These are phyloP conservation scores for Mohoua ochrocephala DNA, from an alignment of 2,113 vertebrate species.

Conservation along the genomic window DNA sequence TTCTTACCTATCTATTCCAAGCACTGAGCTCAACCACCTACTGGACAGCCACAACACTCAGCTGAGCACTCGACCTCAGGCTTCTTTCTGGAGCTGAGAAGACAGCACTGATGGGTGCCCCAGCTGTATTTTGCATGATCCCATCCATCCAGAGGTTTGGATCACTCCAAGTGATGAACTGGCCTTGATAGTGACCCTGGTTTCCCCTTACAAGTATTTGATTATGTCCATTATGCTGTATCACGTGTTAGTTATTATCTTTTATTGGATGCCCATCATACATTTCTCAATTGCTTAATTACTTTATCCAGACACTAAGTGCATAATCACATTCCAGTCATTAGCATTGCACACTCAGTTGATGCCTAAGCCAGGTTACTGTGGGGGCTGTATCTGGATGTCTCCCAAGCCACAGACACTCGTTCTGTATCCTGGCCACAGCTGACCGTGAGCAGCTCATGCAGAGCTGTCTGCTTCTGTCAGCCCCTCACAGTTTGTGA, in stretches of 20 bases:
- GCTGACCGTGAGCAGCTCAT: not conserved
- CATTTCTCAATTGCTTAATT: slow-evolving; percentile 29
- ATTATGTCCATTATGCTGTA: not conserved
- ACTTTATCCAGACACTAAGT: slow-evolving; percentile 3
- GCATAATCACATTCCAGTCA: not conserved
- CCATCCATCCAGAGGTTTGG: not conserved
- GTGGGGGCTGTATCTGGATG: not conserved
- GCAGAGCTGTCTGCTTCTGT: not conserved
- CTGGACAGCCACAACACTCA: not conserved
- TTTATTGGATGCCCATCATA: not conserved
- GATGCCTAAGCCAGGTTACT: not conserved
- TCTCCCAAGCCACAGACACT: not conserved
- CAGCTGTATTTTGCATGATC: not conserved
- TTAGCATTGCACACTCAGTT: not conserved
- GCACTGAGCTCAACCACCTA: not conserved
- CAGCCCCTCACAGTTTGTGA: not conserved
- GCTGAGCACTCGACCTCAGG: not conserved
- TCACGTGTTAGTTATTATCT: not conserved
- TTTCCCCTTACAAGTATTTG: slow-evolving; percentile 24
- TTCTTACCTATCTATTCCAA: not conserved
- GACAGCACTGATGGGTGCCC: not conserved
- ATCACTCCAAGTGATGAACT: not conserved
- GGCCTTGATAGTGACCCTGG: not conserved
- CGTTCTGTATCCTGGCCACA: not conserved
- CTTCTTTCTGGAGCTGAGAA: not conserved